phyloP scores from a whole-genome alignment of 2,113 vertebrate genomes.

The Bufo gargarizans region DNA sequence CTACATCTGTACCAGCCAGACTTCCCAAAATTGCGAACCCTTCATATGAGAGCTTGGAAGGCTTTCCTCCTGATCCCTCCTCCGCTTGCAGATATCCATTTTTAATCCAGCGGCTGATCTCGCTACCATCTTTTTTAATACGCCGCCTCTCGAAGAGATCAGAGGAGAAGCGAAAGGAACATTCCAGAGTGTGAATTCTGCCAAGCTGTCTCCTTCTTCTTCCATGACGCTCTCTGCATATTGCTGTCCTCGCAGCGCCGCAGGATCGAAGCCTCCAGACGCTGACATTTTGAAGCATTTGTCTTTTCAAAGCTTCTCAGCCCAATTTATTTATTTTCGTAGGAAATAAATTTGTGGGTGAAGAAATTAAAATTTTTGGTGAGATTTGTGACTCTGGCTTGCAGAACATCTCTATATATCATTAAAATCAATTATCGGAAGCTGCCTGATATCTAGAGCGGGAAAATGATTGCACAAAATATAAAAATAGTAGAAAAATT shows the following conservation, averaged over 20 bases:
- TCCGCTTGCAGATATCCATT: not conserved
- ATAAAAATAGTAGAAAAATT: no score
- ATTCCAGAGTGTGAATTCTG: slow-evolving; percentile 59
- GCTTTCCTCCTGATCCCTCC: not conserved
- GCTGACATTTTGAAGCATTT: slow-evolving; percentile 76
- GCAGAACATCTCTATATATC: not conserved
- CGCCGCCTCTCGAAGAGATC: slow-evolving; percentile 45
- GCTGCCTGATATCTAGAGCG: not conserved
- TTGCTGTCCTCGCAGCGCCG: slow-evolving; percentile 72
- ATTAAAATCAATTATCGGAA: not conserved
- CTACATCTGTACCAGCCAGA: not conserved
- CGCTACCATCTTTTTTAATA: slow-evolving; percentile 42
- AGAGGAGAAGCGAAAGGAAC: slow-evolving; percentile 53
- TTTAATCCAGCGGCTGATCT: slow-evolving; percentile 59
- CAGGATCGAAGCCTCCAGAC: slow-evolving; percentile 70
- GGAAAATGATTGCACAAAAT: not conserved
- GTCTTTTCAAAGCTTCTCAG: slow-evolving; percentile 69
- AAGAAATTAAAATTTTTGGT: slow-evolving; percentile 56
- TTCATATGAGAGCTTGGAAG: not conserved
- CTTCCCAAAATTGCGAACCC: not conserved
- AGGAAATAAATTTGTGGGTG: slow-evolving; percentile 67
- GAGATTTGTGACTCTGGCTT: not conserved
- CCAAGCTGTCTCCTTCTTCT: slow-evolving; percentile 65
- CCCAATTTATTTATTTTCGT: slow-evolving; percentile 56
- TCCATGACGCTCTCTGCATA: slow-evolving; percentile 64